Conservation (phyloP, 92 coral and sea anemone genomes). For the Porites lobata region DNA sequence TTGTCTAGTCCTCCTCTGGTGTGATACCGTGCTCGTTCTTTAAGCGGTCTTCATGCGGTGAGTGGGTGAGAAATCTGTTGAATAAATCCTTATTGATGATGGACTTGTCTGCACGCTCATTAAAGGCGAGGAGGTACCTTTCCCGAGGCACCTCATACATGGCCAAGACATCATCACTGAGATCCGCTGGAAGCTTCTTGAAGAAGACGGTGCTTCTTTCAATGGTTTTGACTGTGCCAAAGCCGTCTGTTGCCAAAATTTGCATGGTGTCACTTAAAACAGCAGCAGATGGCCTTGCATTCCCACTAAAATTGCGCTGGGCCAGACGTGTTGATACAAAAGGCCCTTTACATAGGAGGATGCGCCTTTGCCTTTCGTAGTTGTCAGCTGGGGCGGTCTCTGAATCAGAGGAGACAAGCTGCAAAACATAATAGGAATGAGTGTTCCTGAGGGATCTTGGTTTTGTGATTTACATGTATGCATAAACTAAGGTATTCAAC, state of each 20-base stretch:
- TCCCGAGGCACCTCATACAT: neutral
- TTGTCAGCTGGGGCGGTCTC: conserved; percentile 4
- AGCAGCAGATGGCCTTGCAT: neutral
- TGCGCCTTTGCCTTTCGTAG: neutral
- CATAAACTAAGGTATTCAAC: too few species aligned
- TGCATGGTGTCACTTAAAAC: neutral
- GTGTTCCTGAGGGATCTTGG: too few species aligned
- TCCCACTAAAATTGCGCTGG: neutral
- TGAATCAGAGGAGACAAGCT: conserved; percentile 2
- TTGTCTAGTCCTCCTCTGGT: neutral
- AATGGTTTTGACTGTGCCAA: neutral
- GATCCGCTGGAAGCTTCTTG: conserved; percentile 6
- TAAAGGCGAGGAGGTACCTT: neutral
- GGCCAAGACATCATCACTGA: neutral
- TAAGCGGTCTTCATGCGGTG: neutral
- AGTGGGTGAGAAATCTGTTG: neutral
- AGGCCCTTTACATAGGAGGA: conserved; percentile 5
- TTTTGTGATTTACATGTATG: too few species aligned
- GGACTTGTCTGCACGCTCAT: conserved; percentile 8
- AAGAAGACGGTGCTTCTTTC: neutral
- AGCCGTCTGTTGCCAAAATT: neutral
- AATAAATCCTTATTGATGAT: neutral
- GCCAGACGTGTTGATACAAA: neutral
- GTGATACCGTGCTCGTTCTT: neutral
- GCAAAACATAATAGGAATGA: neutral